Evolutionary conservation across 2,888 invertebrate species (phyloP).

Genomic region (Miltochrista miniata): DNA sequence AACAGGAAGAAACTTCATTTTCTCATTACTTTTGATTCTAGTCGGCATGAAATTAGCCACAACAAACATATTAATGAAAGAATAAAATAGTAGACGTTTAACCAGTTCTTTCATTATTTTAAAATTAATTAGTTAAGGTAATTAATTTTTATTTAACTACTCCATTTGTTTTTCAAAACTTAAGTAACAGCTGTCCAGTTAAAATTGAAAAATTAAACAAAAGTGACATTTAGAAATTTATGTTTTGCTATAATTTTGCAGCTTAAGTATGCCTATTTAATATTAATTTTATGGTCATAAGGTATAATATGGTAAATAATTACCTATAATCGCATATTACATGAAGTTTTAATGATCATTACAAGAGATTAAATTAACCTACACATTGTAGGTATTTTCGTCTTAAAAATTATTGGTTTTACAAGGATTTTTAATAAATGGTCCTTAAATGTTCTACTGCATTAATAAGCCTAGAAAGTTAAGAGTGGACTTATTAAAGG

Average conservation of each 20-base stretch:
- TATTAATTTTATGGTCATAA: constrained; percentile 1
- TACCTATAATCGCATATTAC: neutral
- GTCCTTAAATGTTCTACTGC: neutral
- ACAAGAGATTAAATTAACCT: too few species aligned
- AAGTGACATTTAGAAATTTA: neutral
- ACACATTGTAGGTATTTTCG: too few species aligned
- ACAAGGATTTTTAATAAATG: neutral
- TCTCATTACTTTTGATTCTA: too few species aligned
- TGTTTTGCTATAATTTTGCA: neutral
- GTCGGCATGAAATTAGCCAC: too few species aligned
- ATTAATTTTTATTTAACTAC: too few species aligned
- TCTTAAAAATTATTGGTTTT: neutral
- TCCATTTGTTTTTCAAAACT: too few species aligned
- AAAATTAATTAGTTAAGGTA: too few species aligned
- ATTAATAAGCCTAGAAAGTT: neutral
- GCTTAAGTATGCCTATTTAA: neutral
- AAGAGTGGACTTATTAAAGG: neutral
- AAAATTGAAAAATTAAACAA: neutral
- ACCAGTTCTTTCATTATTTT: too few species aligned
- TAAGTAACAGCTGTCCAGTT: too few species aligned
- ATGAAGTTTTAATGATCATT: neutral
- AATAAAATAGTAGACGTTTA: too few species aligned
- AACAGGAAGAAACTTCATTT: too few species aligned
- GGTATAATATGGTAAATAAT: neutral
- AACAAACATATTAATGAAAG: too few species aligned